Evolutionary conservation across 2,888 invertebrate species (phyloP), one percentile per base, ranked within the genome.

Genomic region (Chorisops tibialis): DNA sequence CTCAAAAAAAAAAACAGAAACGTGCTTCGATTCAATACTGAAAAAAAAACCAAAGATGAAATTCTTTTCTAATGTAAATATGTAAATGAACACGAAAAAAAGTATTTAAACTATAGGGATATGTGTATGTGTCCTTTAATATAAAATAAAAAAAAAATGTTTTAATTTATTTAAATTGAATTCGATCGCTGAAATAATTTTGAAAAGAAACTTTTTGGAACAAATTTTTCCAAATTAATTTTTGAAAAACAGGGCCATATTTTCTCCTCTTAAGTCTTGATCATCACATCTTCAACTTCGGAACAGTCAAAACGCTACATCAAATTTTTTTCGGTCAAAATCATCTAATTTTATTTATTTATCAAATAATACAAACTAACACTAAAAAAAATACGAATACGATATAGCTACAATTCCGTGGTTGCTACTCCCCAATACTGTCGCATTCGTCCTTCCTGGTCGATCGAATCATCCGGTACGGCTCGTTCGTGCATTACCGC

Each of bases 371-470:
- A 30, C 30, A 30, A 30, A 30, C 30, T 30, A 30, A 30, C 9
- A 30, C 30, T 30, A 30, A 9, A 30, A n/a, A 30, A 30, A 30
- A 30, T 30, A 30, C 30, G 9, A 43, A 35, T 3, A 14, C 7
- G 16, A 41, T 4, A 22, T n/a, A 18, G 66, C 82, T 81, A 92
- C 67, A 93, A 77, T 76, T 92, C 92, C 0, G 92, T 93, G 1
- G 92, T 92, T 12, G 92, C 91, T 48, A 93, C 91, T 54, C 91
- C 92, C 93, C 93, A 93, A 77, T 93, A 93, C 70, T 92, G 91
- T 69, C 91, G 89, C 89, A 93, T 91, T 59, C 93, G 83, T 59
- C 85, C 85, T 72, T 92, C 91, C 65, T 89, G 84, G 71, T 92
- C 92, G 66, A 88, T 77, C 0, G 90, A 91, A 71, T 92, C 91